A percentile compares a stretch with the other conserved stretches of the same genome.
These are phyloP conservation scores for Larimichthys polyactis DNA, from an alignment of 2,113 vertebrate genomes.

Conservation along the genomic window DNA sequence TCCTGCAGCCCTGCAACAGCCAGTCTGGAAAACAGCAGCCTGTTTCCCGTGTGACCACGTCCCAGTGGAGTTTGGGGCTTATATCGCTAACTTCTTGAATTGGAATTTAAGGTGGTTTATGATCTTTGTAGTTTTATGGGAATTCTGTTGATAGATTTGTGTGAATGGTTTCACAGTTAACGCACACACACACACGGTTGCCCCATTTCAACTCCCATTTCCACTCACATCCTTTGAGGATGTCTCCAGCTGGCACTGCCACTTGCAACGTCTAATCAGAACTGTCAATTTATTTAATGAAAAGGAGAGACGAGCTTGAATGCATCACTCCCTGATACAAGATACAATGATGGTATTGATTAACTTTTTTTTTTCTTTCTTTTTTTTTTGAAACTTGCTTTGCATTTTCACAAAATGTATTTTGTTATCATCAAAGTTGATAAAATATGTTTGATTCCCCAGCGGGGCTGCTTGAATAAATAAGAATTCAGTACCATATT, in stretches of 20 bases:
- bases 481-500: slow-evolving; percentile 46
- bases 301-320: slow-evolving; percentile 44
- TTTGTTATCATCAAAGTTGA: slow-evolving; percentile 23
- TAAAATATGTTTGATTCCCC: slow-evolving; percentile 34
- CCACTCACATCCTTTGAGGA: slow-evolving; percentile 18
- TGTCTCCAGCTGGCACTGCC: slow-evolving; percentile 53
- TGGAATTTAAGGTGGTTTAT: slow-evolving; percentile 24
- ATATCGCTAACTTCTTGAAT: not conserved
- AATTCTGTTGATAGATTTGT: slow-evolving; percentile 20
- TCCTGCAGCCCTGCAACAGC: slow-evolving; percentile 15
- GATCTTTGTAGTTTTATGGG: slow-evolving; percentile 24
- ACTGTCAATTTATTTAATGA: slow-evolving; percentile 53
- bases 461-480: slow-evolving; percentile 40
- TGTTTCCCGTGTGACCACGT: slow-evolving; percentile 12
- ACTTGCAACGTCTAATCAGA: slow-evolving; percentile 24
- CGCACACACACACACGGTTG: not conserved
- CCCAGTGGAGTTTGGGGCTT: slow-evolving; percentile 35
- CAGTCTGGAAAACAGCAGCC: slow-evolving; percentile 12
- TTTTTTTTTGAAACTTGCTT: slow-evolving; percentile 17
- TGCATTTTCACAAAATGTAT: slow-evolving; percentile 29
- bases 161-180: slow-evolving; percentile 43
- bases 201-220: slow-evolving; percentile 31
- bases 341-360: slow-evolving; percentile 20
- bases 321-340: slow-evolving; percentile 15
- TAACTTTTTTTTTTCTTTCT: slow-evolving; percentile 45